phyloP scores from a whole-genome alignment of 2,113 vertebrate species.

The Rhagologus leucostigma region DNA sequence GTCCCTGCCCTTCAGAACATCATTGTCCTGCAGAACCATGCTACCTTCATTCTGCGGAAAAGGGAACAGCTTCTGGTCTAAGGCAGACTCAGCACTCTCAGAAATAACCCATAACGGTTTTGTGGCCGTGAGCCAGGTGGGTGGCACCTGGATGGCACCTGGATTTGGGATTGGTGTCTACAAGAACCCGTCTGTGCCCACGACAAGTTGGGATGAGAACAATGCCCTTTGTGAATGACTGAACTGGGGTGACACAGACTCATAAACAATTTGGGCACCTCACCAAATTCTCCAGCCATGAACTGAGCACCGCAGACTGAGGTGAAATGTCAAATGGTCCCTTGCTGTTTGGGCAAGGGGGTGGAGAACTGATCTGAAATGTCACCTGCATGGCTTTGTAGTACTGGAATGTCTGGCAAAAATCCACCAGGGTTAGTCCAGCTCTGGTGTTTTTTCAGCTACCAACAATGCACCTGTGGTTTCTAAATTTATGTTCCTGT shows the following conservation, averaged over 20 bases:
- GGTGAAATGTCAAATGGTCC: neutral
- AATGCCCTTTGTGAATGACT: neutral
- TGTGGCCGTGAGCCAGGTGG: neutral
- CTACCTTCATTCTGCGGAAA: neutral
- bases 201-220: neutral
- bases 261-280: neutral
- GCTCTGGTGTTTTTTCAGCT: neutral
- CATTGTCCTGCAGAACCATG: neutral
- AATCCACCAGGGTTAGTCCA: neutral
- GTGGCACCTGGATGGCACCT: neutral
- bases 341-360: neutral
- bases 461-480: neutral
- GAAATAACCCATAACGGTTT: neutral
- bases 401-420: neutral
- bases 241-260: neutral
- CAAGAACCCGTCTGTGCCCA: neutral
- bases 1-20: neutral
- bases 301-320: neutral
- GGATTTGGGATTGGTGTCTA: neutral
- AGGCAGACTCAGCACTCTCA: neutral
- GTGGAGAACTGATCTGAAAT: neutral
- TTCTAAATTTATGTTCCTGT: neutral
- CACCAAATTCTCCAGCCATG: rapidly evolving
- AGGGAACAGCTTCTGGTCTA: neutral
- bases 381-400: neutral